Conservation (phyloP, 2,113 vertebrate species). For the Malurus alboscapulatus region DNA sequence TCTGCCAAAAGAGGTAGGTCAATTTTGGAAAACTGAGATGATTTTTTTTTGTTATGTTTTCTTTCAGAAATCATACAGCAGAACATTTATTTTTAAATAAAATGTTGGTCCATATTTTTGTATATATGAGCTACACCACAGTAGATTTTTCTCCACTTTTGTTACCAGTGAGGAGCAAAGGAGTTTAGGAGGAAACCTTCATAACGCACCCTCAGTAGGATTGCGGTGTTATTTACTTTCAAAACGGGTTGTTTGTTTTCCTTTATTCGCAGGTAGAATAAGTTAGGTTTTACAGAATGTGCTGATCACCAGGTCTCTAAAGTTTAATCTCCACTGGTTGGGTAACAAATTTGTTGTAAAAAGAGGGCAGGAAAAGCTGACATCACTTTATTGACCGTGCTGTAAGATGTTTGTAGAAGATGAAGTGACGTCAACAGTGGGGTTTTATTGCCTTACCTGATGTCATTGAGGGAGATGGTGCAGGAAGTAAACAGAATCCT, state of each 20-base stretch:
- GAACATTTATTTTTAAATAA: neutral
- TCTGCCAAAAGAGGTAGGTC: neutral
- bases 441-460: neutral
- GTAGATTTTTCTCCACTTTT: neutral
- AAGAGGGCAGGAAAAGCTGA: neutral
- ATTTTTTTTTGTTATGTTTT: neutral
- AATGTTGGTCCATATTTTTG: rapidly evolving
- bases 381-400: neutral
- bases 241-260: neutral
- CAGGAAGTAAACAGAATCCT: neutral
- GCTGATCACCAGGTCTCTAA: neutral
- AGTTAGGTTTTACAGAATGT: neutral
- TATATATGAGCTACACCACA: neutral
- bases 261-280: neutral
- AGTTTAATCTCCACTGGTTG: neutral
- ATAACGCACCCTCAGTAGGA: neutral
- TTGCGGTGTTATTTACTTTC: neutral
- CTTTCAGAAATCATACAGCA: neutral
- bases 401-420: neutral
- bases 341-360: neutral
- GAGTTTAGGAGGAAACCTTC: neutral
- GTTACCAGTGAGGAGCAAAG: neutral
- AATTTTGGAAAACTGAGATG: neutral
- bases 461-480: neutral
- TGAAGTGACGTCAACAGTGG: neutral